Evolutionary conservation across 2,888 invertebrate genomes (phyloP), one percentile per base, ranked within the genome.

Genomic region (Altica lythri): DNA sequence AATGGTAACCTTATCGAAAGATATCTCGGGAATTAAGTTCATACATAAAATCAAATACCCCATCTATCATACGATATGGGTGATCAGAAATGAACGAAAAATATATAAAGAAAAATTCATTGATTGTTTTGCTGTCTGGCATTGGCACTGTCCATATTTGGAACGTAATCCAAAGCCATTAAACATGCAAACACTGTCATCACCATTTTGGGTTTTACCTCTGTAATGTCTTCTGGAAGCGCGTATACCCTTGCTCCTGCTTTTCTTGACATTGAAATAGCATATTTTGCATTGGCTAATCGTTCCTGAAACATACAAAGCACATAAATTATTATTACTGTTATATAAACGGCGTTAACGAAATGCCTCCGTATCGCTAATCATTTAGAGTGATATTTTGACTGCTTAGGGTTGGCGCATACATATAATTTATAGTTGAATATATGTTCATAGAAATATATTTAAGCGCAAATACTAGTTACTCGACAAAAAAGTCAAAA

Each of bases 171-270:
- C 71, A 93, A 84, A 18, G 95, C 94, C 98, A 99, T 99, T 71
- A 99, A 84, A 75, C 98, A 98, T 18, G 99, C 98, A 80, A 99
- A 99, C 65, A 99, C 92, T 2, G 99, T 99, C 97, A 99, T 95
- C 55, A 99, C 92, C 96, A 99, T 95, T 80, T 97, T 99, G 52
- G 90, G 92, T 77, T 98, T 98, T 14, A 95, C 89, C 80, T 99
- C 97, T 27, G 95, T 92, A 72, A 99, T 97, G 80, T 99, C 98
- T 77, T 99, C 98, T 10, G 98, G 98, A 55, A 99, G 81, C 4
- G 99, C 99, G 79, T 99, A 99, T 12, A 99, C 95, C 55, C 95
- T 86, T 43, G 97, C 98, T 61, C 99, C 99, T 71, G 93, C 92
- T 72, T 97, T 97, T 40, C 99, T 85, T 4, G 97, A 97, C 90